phyloP scores from a whole-genome alignment of 2,113 vertebrate genomes.

The Ancistrus triradiatus region DNA sequence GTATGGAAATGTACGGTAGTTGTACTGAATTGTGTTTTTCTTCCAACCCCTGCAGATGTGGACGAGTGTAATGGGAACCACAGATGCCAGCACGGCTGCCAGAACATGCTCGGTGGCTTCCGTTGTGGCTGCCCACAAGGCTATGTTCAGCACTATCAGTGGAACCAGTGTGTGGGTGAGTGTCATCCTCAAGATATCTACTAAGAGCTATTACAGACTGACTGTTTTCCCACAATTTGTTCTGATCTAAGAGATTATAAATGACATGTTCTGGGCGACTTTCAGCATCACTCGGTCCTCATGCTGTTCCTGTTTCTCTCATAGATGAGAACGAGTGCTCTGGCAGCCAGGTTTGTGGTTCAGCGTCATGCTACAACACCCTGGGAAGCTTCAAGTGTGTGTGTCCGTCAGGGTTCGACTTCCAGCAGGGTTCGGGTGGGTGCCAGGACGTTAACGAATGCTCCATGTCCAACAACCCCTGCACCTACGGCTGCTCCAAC shows the following conservation, averaged over 20 bases:
- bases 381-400: slow-evolving; percentile 89
- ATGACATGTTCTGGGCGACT: too few relatives aligned
- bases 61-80: slow-evolving; percentile 87
- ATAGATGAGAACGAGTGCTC: slow-evolving; percentile 91
- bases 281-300: too few relatives aligned
- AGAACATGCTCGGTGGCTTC: slow-evolving; percentile 88
- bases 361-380: slow-evolving; percentile 90
- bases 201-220: too few relatives aligned
- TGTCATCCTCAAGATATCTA: too few relatives aligned
- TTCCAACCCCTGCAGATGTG: slow-evolving; percentile 80
- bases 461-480: slow-evolving; percentile 68
- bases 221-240: too few relatives aligned
- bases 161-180: slow-evolving; percentile 95
- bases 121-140: slow-evolving; percentile 89
- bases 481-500: slow-evolving; percentile 89
- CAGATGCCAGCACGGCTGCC: slow-evolving; percentile 86
- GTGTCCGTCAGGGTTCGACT: slow-evolving; percentile 90
- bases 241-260: too few relatives aligned
- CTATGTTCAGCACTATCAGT: slow-evolving; percentile 92
- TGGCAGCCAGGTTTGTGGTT: slow-evolving; percentile 72
- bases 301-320: not conserved
- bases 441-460: slow-evolving; percentile 94
- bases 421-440: slow-evolving; percentile 71
- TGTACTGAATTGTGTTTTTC: too few relatives aligned
- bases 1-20: too few relatives aligned